Base-by-base conservation (phyloP, 1,140 invertebrate species). In the Drosophila mauritiana region DNA sequence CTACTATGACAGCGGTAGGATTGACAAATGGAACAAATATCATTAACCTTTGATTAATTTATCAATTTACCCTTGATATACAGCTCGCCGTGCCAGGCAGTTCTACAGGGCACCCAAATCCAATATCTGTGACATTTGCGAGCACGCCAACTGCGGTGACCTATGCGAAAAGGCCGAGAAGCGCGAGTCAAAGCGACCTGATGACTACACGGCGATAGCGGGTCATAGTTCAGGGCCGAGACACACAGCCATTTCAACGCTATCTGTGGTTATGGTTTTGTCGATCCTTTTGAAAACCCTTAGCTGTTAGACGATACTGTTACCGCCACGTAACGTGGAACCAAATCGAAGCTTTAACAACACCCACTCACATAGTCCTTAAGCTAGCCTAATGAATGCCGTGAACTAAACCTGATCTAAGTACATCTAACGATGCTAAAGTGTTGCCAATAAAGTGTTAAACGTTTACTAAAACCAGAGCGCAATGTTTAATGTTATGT, bases 1-100 rank as follows among this genome's bases (percentile, higher is more conserved):
- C 86, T 98, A 98, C 92, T 98, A 98, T 83, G 97, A 98, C 90
- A 97, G 95, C 80, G 95, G 97, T 97, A 94, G 95, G 94, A 15
- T 5, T 7, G 4, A 25, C 1, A 1, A 34, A 17, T 4, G 17
- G 13, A 4, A n/a, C 7, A 3, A 2, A 22, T 2, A 13, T 13
- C 12, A 22, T 27, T n/a, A 7, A 48, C 13, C 4, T 22, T 13
- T 25, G 12, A 22, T 46, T 6, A 6, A 46, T 13, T 3, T 25
- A 15, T 13, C 1, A 2, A 8, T 17, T 46, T 6, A 0, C 46
- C 4, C 0, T 48, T 40, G 0, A 48, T 31, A 73, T 92, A 22
- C 70, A 96, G 96, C 94, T 40, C 94, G 95, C 78, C 93, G 94
- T 89, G 96, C 96, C n/a, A 93, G 96, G 64, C 94, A 95, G 75